Evolutionary conservation across 2,888 invertebrate genomes (phyloP), one percentile per base, ranked within the genome.

Genomic region (Norana najaformis): DNA sequence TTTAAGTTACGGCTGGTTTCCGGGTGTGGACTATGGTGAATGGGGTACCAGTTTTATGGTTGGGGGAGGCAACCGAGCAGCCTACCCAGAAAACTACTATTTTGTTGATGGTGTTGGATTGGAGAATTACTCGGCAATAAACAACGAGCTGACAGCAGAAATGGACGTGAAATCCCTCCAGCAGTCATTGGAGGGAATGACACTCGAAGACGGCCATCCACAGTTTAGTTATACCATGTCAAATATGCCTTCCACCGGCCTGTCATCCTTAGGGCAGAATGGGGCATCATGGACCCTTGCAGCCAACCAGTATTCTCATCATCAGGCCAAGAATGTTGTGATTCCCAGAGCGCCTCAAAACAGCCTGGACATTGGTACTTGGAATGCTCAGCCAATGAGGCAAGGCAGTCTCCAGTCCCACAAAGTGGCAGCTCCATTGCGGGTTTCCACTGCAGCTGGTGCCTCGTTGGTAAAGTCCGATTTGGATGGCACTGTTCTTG

Each of bases 71-170:
- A 37, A 37, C 36, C 35, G 37, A 18, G 36, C 35, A 85, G 85
- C 36, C 85, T 85, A 85, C 37, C 35, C 88, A 14, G 90, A 88
- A 41, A 90, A 47, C 53, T 90, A 90, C 47, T 90, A 90, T 36
- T 88, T 85, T 37, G 88, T 90, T 39, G 90, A 90, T 35, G 88
- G 88, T 39, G 83, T 83, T 83, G 85, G 85, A 35, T 23, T 85
- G 85, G 85, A 85, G 85, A 85, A 85, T 37, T 85, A 37, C 36
- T 35, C 37, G 36, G 37, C 85, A 37, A 85, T 85, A 36, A 85
- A 85, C 85, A 37, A 85, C 36, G 85, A 85, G 36, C 85, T 36
- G 37, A 85, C 37, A 14, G 34, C 85, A 23, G 85, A 85, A 36
- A 23, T 85, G 35, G 85, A 85, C 37, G 85, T 85, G 35, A 85